Evolutionary conservation across 1,140 invertebrate species (phyloP).

Genomic region (Hesperophylax magnus): DNA sequence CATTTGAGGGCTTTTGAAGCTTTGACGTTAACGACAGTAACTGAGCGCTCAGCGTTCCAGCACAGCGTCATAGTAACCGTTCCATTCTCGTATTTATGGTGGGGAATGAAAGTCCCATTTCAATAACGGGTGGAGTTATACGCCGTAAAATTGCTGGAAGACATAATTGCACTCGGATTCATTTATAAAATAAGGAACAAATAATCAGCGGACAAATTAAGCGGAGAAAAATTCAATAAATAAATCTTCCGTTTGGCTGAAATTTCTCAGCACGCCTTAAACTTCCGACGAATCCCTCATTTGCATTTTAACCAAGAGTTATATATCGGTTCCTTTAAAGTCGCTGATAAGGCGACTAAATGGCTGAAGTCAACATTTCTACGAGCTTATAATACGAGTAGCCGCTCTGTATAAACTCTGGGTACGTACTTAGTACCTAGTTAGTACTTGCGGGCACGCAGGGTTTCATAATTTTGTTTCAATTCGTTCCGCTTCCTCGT

Average conservation of each 20-base stretch:
- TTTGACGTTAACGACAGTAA: conserved; percentile 44
- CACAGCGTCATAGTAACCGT: conserved; percentile 23
- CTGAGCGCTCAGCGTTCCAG: conserved; percentile 15
- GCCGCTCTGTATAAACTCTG: no score
- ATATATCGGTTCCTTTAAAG: conserved; percentile 40
- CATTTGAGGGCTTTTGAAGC: conserved; percentile 43
- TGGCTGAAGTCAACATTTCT: conserved; percentile 42
- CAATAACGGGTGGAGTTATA: conserved; percentile 36
- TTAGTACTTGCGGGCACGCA: conserved; percentile 34
- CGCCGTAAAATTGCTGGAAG: conserved; percentile 30
- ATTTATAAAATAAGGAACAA: conserved; percentile 21
- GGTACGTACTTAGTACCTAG: background rate
- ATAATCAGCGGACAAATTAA: conserved; percentile 12
- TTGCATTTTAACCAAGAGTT: conserved; percentile 43
- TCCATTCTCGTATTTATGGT: conserved; percentile 27
- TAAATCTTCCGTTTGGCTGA: background rate
- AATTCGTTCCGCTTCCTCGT: conserved; percentile 15
- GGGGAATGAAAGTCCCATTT: conserved; percentile 37
- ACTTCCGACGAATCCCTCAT: conserved; percentile 24
- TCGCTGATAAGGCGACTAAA: conserved; percentile 47
- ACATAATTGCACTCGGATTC: conserved; percentile 40
- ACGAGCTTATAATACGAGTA: conserved; percentile 25
- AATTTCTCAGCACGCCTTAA: background rate
- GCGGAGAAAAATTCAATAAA: conserved; percentile 16
- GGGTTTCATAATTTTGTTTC: background rate